These are phyloP conservation scores for Anolis sagrei DNA, from an alignment of 2,113 vertebrate species.

Conservation along the genomic window DNA sequence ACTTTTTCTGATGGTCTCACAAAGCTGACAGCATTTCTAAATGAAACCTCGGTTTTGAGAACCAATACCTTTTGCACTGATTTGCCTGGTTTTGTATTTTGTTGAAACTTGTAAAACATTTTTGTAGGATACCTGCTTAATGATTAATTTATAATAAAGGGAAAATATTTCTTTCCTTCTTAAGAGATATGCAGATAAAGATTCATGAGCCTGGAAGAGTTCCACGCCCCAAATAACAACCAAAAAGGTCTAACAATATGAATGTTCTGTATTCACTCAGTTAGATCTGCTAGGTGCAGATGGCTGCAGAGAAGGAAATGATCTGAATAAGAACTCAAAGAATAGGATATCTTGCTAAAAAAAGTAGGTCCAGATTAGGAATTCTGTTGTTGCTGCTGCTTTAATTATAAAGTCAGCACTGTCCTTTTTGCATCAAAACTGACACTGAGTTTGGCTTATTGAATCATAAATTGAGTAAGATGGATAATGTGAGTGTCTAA, in stretches of 20 bases:
- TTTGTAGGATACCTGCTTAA: background rate
- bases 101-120: background rate
- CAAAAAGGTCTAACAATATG: background rate
- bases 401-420: too few species aligned
- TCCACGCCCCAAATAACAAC: background rate
- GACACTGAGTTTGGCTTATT: too few species aligned
- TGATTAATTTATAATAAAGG: background rate
- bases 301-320: background rate
- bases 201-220: background rate
- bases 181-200: background rate
- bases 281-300: background rate
- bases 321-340: background rate
- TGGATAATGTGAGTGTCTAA: too few species aligned
- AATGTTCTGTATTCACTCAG: background rate
- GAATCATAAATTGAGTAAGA: too few species aligned
- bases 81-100: background rate
- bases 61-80: background rate
- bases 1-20: too few species aligned
- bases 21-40: too few species aligned
- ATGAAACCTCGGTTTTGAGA: too few species aligned
- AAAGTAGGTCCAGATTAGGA: background rate
- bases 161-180: background rate
- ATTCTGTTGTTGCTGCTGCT: too few species aligned
- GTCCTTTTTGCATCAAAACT: too few species aligned
- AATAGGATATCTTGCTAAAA: background rate